Percentiles rank a stretch among this genome's conserved stretches.
phyloP scores from a whole-genome alignment of 2,888 invertebrate genomes.

The Parascotia fuliginaria region DNA sequence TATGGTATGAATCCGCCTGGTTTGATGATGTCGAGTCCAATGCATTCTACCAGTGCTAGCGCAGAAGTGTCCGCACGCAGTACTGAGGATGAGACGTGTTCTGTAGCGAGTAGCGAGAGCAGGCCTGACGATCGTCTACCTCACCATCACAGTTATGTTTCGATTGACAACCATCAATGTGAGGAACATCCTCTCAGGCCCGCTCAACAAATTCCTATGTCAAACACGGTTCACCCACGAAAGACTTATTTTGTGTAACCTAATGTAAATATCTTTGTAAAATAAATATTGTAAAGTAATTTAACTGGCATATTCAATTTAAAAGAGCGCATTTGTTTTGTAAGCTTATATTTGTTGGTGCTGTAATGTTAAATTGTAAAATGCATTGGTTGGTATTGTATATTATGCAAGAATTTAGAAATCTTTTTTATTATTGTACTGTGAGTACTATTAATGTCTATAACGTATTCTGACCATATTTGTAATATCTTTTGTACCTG shows the following conservation, averaged over 20 bases:
- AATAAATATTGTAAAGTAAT: conserved; percentile 20
- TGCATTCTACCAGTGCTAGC: conserved; percentile 85
- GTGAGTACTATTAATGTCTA: conserved; percentile 53
- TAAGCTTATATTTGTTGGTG: conserved; percentile 51
- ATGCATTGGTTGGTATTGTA: conserved; percentile 46
- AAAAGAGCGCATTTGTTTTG: conserved; percentile 32
- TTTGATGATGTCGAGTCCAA: conserved; percentile 87
- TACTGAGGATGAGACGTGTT: conserved; percentile 88
- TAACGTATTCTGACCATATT: conserved; percentile 40
- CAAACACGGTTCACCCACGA: conserved; percentile 77
- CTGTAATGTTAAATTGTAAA: conserved; percentile 43
- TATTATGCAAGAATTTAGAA: conserved; percentile 36
- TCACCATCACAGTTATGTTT: conserved; percentile 86
- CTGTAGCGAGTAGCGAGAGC: conserved; percentile 84
- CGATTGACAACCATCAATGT: conserved; percentile 82
- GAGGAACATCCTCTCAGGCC: conserved; percentile 81
- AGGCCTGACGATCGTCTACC: conserved; percentile 82
- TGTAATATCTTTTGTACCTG: conserved; percentile 55
- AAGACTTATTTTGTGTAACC: conserved; percentile 83
- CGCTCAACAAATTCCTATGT: conserved; percentile 80
- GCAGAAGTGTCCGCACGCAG: conserved; percentile 87
- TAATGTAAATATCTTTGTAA: conserved; percentile 49
- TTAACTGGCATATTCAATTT: conserved; percentile 27
- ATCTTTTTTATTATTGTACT: conserved; percentile 47
- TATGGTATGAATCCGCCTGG: conserved; percentile 82